These are phyloP conservation scores for Macropus fuliginosus DNA, from an alignment of 2,797 vertebrate genomes.

Conservation along the genomic window DNA sequence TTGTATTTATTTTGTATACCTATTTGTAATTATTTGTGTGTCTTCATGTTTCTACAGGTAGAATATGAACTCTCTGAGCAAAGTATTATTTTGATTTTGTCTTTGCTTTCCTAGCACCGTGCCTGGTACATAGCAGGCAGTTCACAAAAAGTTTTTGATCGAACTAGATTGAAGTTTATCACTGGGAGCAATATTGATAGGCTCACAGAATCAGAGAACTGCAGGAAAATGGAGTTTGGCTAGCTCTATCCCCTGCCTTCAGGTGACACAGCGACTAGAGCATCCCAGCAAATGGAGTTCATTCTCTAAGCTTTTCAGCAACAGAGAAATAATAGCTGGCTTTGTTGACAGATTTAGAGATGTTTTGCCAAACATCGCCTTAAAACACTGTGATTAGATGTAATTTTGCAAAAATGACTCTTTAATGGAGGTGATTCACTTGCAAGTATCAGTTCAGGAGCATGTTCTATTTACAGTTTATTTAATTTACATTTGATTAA, in stretches of 20 bases:
- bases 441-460: slow-evolving; percentile 72
- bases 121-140: background rate
- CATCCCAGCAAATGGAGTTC: slow-evolving; percentile 69
- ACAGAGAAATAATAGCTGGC: slow-evolving; percentile 71
- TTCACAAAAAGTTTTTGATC: background rate
- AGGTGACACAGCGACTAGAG: slow-evolving; percentile 65
- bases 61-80: background rate
- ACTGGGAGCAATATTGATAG: slow-evolving; percentile 68
- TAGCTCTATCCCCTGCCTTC: slow-evolving; percentile 56
- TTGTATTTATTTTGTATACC: background rate
- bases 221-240: slow-evolving; percentile 62
- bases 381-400: slow-evolving; percentile 81
- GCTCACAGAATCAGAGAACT: slow-evolving; percentile 57
- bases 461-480: slow-evolving; percentile 80
- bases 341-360: slow-evolving; percentile 82
- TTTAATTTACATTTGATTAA: slow-evolving; percentile 82
- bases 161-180: background rate
- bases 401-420: slow-evolving; percentile 81
- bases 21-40: background rate
- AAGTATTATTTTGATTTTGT: background rate
- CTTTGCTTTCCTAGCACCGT: background rate
- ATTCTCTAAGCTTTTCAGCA: slow-evolving; percentile 73
- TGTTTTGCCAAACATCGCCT: slow-evolving; percentile 78
- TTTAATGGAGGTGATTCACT: slow-evolving; percentile 79
- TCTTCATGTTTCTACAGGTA: background rate